These are phyloP conservation scores for Microplitis deprimator DNA, from an alignment of 2,888 invertebrate species.

Conservation along the genomic window DNA sequence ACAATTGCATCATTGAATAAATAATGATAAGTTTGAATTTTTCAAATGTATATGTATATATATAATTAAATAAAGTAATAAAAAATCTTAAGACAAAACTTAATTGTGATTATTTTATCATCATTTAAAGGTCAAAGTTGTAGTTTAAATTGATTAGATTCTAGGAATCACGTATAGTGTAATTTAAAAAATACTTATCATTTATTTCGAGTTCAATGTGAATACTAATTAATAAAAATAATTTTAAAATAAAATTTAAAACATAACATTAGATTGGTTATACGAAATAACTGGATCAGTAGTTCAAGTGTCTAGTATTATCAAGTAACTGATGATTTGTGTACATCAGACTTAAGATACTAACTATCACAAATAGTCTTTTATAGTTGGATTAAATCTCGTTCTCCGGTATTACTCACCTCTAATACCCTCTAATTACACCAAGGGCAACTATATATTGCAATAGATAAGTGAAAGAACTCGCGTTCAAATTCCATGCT, in stretches of 20 bases:
- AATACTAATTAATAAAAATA: neutral
- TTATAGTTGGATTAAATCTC: slow-evolving; percentile 48
- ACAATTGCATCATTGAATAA: neutral
- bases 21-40: neutral
- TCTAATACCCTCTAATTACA: slow-evolving; percentile 19
- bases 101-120: neutral
- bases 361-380: slow-evolving; percentile 39
- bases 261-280: neutral
- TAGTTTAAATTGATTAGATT: neutral
- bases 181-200: neutral
- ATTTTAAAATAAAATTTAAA: neutral
- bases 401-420: slow-evolving; percentile 31
- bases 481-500: neutral
- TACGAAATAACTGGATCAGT: neutral
- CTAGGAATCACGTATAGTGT: neutral
- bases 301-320: slow-evolving; percentile 12
- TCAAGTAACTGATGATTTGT: neutral
- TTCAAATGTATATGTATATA: neutral
- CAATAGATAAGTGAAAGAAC: neutral
- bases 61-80: neutral
- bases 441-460: neutral
- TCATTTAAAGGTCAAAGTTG: neutral
- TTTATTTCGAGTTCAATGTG: neutral
- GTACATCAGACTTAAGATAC: neutral
- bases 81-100: neutral